These are phyloP conservation scores for Lophius piscatorius DNA, from an alignment of 2,113 vertebrate species.

Conservation along the genomic window DNA sequence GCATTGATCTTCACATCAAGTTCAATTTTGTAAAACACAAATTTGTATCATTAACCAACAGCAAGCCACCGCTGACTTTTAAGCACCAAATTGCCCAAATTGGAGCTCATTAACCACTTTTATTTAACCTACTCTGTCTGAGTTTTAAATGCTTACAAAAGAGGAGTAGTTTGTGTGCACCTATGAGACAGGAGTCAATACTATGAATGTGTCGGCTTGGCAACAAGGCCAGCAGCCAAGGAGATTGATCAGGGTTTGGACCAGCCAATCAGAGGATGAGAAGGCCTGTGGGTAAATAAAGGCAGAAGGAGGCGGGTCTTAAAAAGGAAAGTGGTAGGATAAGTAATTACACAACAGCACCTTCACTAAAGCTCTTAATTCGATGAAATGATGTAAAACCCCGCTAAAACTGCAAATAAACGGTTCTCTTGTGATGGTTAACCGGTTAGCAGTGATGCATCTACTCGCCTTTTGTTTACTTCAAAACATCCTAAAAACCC, in stretches of 20 bases:
- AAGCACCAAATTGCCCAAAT: not conserved
- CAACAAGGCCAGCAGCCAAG: no score
- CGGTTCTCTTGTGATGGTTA: no score
- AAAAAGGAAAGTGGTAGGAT: no score
- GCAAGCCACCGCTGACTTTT: not conserved
- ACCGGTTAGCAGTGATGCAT: no score
- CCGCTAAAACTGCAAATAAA: no score
- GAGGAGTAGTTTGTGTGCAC: not conserved
- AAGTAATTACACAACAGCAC: no score
- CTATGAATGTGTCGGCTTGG: not conserved
- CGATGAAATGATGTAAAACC: no score
- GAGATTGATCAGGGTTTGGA: no score
- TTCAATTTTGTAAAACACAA: not conserved
- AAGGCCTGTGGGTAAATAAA: no score
- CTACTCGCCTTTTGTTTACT: not conserved
- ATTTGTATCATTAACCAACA: not conserved
- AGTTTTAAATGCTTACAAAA: not conserved
- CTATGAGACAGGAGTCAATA: not conserved
- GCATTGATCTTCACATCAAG: not conserved
- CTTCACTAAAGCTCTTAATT: no score
- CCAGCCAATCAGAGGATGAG: no score
- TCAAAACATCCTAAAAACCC: not conserved
- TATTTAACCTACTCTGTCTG: not conserved
- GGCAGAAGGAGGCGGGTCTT: no score
- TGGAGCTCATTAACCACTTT: not conserved